Base-by-base conservation (phyloP, 2,888 invertebrate genomes). In the Spicauda simplicius region DNA sequence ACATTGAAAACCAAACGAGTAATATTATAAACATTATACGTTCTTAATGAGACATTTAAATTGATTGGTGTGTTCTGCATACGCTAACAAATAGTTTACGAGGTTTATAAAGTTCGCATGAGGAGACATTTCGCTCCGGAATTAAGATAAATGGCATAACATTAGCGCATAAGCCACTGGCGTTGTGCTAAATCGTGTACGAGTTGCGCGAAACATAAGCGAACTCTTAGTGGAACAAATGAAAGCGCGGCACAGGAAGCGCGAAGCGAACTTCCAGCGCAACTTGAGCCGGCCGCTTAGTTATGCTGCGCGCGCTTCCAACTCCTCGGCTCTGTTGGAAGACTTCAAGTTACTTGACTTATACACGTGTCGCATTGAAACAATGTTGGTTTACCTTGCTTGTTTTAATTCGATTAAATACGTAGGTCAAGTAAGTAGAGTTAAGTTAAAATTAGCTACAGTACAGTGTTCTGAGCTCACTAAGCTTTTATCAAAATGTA, bases 211-310 rank as follows among this genome's bases (percentile, higher is more conserved):
- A 5, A 50, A 55, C 55, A 60, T 45, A 65, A 25, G 54, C 50
- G 66, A 67, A 52, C 50, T 67, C 66, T 67, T 62, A 68, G 57
- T 68, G 68, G 62, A 62, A 68, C 68, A 68, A 68, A 68, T 63
- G 68, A 68, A 63, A 63, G 53, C 68, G 57, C 62, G 58, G 62
- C 58, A 63, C 62, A 68, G 67, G 63, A 68, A 63, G 61, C 62
- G 58, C 58, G 63, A 58, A 53, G 57, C 63, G 63, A 68, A 68
- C 57, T 68, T 62, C 25, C 61, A 57, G 61, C 54, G 45, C 61
- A 66, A 66, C 67, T 67, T 67, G 50, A 56, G 60, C 65, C 54
- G 48, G 59, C 45, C 41, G 61, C 55, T 67, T 66, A 61, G 67
- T 67, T 61, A 67, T 57, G 61, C 67, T 37, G 55, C 55, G 33